Conservation (phyloP, 2,113 vertebrate species). For the Cyphomyrus plagiostoma region DNA sequence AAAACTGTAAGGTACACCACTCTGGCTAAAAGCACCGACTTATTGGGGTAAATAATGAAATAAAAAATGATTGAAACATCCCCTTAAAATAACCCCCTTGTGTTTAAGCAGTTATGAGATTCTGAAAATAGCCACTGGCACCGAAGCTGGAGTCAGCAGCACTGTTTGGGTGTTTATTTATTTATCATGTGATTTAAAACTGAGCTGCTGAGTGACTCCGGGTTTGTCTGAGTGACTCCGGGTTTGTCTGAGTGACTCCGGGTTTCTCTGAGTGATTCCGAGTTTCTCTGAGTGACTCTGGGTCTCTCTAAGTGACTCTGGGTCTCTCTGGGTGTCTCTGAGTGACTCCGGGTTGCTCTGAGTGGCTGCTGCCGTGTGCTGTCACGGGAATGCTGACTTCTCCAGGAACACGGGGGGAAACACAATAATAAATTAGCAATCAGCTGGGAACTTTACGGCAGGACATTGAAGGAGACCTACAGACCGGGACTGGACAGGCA, state of each 20-base stretch:
- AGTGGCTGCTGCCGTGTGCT: not conserved
- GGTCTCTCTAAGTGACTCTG: no score
- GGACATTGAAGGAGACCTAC: not conserved
- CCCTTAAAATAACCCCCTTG: not conserved
- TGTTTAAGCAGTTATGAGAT: not conserved
- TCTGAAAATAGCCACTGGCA: not conserved
- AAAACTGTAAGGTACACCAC: not conserved
- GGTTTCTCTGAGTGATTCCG: not conserved
- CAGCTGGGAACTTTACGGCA: not conserved
- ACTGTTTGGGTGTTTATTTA: not conserved
- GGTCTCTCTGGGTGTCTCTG: not conserved
- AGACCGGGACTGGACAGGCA: not conserved
- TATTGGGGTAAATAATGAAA: not conserved
- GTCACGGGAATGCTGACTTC: not conserved
- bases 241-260: not conserved
- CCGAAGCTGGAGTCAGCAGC: not conserved
- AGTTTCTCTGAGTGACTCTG: no score
- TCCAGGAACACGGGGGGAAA: no score
- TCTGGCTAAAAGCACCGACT: not conserved
- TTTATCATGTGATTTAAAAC: slow-evolving; percentile 7
- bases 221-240: not conserved
- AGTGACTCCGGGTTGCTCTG: not conserved
- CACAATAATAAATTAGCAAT: not conserved
- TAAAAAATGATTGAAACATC: not conserved
- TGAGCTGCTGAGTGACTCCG: not conserved